Conservation (phyloP, 2,113 vertebrate species). For the Climacteris rufus region DNA sequence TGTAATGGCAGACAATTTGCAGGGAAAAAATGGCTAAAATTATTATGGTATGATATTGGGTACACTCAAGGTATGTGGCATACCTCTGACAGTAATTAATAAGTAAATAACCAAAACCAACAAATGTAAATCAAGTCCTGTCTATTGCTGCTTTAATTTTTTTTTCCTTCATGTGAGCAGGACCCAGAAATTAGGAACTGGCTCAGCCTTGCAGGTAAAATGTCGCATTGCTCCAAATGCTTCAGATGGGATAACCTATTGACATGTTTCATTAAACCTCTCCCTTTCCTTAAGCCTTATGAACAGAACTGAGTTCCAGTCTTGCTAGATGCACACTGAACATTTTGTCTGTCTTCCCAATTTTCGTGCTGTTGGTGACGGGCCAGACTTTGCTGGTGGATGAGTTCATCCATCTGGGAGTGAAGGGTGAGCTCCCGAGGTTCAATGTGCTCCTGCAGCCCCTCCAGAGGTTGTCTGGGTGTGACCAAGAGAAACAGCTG, state of each 20-base stretch:
- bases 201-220: neutral
- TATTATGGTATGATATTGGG: neutral
- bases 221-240: neutral
- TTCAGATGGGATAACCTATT: neutral
- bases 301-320: neutral
- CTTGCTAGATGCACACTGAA: neutral
- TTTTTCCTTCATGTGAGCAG: neutral
- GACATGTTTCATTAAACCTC: neutral
- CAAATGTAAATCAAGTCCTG: neutral
- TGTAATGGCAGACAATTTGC: neutral
- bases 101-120: neutral
- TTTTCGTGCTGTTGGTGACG: neutral
- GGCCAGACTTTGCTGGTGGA: neutral
- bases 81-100: neutral
- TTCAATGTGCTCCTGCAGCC: accelerated
- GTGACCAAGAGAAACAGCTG: neutral
- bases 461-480: neutral
- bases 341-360: neutral
- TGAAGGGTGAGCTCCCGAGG: neutral
- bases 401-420: neutral
- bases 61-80: neutral
- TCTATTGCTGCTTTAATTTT: accelerated
- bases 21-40: neutral
- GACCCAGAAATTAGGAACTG: neutral
- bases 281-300: neutral